Conservation (phyloP, 2,113 vertebrate genomes). For the Suricata suricatta region DNA sequence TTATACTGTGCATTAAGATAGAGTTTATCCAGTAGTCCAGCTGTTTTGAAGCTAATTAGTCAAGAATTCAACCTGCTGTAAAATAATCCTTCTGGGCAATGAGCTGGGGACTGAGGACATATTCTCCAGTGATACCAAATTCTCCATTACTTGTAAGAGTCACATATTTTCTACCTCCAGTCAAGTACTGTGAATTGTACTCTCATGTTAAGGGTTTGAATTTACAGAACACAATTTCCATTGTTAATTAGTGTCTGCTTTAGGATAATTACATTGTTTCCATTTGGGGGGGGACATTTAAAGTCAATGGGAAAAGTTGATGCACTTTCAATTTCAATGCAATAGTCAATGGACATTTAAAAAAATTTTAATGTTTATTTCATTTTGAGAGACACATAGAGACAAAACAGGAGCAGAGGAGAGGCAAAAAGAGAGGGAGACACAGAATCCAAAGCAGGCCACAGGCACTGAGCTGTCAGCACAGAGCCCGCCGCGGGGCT, state of each 20-base stretch:
- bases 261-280: not conserved
- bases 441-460: too few species aligned
- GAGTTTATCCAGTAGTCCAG: constrained; percentile 88
- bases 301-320: not conserved
- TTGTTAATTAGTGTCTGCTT: constrained; percentile 33
- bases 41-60: constrained; percentile 89
- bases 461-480: too few species aligned
- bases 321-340: not conserved
- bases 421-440: too few species aligned
- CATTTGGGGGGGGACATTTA: not conserved
- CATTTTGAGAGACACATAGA: too few species aligned
- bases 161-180: constrained; percentile 54
- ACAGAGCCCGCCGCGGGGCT: too few species aligned
- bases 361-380: too few species aligned
- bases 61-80: constrained; percentile 86
- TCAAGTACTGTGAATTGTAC: constrained; percentile 38
- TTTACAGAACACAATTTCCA: constrained; percentile 29
- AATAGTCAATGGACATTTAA: not conserved
- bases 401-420: too few species aligned
- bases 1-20: constrained; percentile 81
- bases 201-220: constrained; percentile 25
- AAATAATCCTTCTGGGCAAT: constrained; percentile 87
- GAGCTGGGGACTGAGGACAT: constrained; percentile 81
- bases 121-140: constrained; percentile 80
- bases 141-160: constrained; percentile 83